These are phyloP conservation scores for Phodopus roborovskii DNA, from an alignment of 2,113 vertebrate genomes.

Conservation along the genomic window DNA sequence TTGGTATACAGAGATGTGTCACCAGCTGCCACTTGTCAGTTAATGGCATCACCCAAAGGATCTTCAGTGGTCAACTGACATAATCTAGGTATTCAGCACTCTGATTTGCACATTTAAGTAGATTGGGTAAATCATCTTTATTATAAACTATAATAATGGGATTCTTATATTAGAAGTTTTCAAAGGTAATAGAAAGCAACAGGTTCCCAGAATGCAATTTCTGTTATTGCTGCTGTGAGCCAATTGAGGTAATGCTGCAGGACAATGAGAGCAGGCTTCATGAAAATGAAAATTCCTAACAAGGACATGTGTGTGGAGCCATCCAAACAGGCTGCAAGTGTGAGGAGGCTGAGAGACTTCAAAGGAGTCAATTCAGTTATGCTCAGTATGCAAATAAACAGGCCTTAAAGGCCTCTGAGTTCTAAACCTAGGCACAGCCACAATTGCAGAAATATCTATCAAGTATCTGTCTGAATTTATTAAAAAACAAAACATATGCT, in stretches of 20 bases:
- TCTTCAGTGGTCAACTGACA: background rate
- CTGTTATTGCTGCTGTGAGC: background rate
- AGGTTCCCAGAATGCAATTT: background rate
- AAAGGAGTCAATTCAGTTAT: background rate
- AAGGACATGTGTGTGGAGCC: background rate
- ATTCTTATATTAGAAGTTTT: conserved; percentile 51
- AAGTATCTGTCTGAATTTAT: background rate
- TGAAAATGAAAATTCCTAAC: background rate
- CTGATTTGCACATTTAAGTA: background rate
- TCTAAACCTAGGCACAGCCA: background rate
- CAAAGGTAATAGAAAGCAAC: conserved; percentile 19
- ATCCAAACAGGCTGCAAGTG: background rate
- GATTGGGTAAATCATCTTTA: conserved; percentile 11
- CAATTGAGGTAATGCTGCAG: background rate
- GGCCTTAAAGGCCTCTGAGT: background rate
- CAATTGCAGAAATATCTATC: background rate
- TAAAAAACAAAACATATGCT: background rate
- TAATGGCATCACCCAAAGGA: background rate
- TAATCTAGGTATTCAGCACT: background rate
- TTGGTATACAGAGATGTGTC: background rate
- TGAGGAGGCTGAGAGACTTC: background rate
- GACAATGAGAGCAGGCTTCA: background rate
- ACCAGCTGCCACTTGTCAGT: background rate
- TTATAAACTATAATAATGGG: background rate
- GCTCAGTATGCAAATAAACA: background rate